These are phyloP conservation scores for Alosa sapidissima DNA, from an alignment of 2,797 vertebrate species.

Conservation along the genomic window DNA sequence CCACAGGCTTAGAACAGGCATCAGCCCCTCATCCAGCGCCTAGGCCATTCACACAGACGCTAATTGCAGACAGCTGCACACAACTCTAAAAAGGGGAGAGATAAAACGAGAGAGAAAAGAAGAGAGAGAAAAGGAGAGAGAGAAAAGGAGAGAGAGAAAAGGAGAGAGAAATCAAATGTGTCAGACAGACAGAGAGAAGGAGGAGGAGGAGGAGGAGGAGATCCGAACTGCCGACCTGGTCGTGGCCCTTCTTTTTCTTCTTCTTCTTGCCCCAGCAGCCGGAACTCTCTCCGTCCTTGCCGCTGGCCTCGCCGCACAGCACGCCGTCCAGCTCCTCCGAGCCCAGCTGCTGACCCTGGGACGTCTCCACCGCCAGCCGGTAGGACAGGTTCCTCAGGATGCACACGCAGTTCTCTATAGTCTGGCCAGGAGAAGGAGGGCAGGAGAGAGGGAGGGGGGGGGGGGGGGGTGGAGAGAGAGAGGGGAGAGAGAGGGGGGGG, in stretches of 20 bases:
- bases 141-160: neutral
- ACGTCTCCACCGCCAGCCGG: conserved; percentile 95
- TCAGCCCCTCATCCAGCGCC: conserved; percentile 27
- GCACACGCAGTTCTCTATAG: conserved; percentile 99
- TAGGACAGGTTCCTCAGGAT: conserved; percentile 99
- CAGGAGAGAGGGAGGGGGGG: neutral
- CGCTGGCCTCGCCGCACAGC: conserved; percentile 88
- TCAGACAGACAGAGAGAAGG: neutral
- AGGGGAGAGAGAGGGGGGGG: neutral
- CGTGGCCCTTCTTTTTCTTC: conserved; percentile 99
- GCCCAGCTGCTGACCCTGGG: conserved; percentile 97
- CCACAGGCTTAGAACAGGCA: conserved; percentile 43
- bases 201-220: neutral
- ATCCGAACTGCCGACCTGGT: conserved; percentile 81
- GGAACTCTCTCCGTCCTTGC: conserved; percentile 92
- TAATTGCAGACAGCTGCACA: conserved; percentile 69
- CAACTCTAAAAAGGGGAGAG: conserved; percentile 41
- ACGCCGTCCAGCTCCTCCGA: conserved; percentile 97
- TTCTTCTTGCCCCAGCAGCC: conserved; percentile 99
- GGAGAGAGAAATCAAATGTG: neutral
- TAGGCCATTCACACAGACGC: conserved; percentile 52
- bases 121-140: conserved; percentile 20
- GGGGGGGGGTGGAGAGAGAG: neutral
- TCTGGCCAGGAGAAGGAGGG: conserved; percentile 68
- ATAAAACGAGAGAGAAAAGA: neutral